Evolutionary conservation across 2,113 vertebrate genomes (phyloP).

Genomic region (Danio rerio): DNA sequence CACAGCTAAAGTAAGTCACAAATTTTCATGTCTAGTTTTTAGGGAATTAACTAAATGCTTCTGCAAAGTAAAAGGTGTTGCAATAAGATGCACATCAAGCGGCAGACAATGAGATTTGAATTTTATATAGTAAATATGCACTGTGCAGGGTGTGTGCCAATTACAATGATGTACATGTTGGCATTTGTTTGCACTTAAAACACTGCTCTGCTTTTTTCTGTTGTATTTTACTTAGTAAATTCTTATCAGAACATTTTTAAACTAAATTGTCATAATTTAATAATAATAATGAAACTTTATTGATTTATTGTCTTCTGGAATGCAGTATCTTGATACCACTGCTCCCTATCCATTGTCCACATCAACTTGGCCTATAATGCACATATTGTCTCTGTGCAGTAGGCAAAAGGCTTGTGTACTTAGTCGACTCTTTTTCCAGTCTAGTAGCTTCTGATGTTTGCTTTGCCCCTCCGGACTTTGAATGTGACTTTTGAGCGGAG

Average conservation of each 20-base stretch:
- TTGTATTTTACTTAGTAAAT: too few species aligned
- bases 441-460: slow-evolving; percentile 76
- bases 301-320: slow-evolving; percentile 12
- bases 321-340: neutral
- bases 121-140: too few species aligned
- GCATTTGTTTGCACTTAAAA: too few species aligned
- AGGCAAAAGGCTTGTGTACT: slow-evolving; percentile 72
- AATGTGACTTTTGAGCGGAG: slow-evolving; percentile 73
- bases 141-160: too few species aligned
- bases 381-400: slow-evolving; percentile 64
- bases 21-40: neutral
- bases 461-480: slow-evolving; percentile 64
- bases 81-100: too few species aligned
- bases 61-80: neutral
- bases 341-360: slow-evolving; percentile 47
- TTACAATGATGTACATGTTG: too few species aligned
- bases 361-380: slow-evolving; percentile 54
- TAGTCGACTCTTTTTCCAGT: slow-evolving; percentile 77
- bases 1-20: slow-evolving; percentile 2
- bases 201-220: too few species aligned
- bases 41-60: neutral
- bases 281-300: neutral
- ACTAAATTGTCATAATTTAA: too few species aligned
- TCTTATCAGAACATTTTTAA: too few species aligned
- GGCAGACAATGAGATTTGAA: too few species aligned